These are phyloP conservation scores for Stichopus chloronotus DNA, from an alignment of 35 echinoderm and acorn worm species.

Conservation along the genomic window DNA sequence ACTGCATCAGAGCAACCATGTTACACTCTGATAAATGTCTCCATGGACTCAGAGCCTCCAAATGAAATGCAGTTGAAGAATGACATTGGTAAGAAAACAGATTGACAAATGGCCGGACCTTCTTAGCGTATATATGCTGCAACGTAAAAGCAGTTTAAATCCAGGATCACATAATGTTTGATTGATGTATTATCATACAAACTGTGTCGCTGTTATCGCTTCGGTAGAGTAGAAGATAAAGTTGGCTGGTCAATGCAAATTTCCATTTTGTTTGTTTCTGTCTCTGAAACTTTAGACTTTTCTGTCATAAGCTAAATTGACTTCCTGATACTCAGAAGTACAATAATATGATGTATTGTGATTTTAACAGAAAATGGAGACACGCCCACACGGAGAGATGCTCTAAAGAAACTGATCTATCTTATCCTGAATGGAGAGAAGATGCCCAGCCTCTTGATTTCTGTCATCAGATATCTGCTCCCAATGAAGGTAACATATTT, in stretches of 20 bases:
- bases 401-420: slow-evolving; percentile 98
- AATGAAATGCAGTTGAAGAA: slow-evolving; percentile 96
- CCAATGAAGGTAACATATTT: slow-evolving; percentile 68
- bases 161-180: too few relatives aligned
- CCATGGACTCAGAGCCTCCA: slow-evolving; percentile 93
- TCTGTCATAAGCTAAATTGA: too few relatives aligned
- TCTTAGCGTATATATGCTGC: neutral
- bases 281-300: too few relatives aligned
- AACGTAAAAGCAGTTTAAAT: too few relatives aligned
- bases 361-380: slow-evolving; percentile 90
- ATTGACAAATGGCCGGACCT: neutral
- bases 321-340: too few relatives aligned
- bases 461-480: slow-evolving; percentile 91
- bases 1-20: slow-evolving; percentile 91
- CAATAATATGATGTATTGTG: too few relatives aligned
- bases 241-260: too few relatives aligned
- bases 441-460: slow-evolving; percentile 85
- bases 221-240: too few relatives aligned
- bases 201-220: too few relatives aligned
- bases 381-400: slow-evolving; percentile 68
- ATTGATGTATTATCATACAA: too few relatives aligned
- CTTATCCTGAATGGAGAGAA: slow-evolving; percentile 99
- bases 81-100: slow-evolving; percentile 75
- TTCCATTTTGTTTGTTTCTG: too few relatives aligned
- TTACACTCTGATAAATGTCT: slow-evolving; percentile 91